Evolutionary conservation across 1,140 invertebrate genomes (phyloP).

Genomic region (Dermatophagoides farinae): DNA sequence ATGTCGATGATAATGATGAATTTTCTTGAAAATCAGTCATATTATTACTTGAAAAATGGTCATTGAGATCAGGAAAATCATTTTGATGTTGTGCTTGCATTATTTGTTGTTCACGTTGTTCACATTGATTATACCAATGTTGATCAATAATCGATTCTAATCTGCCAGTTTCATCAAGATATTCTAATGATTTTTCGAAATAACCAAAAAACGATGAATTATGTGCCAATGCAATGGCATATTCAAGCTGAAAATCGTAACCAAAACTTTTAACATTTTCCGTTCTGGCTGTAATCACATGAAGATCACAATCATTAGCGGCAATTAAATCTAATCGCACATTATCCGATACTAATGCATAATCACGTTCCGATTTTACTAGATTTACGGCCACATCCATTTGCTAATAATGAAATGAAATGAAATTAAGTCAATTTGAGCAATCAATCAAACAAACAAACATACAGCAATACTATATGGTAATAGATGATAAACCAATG

Average conservation of each 20-base stretch:
- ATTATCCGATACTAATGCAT: neutral
- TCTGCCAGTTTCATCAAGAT: neutral
- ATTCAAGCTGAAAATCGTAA: neutral
- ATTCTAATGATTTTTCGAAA: neutral
- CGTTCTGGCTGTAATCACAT: neutral
- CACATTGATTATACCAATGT: neutral
- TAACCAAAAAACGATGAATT: neutral
- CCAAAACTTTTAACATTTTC: neutral
- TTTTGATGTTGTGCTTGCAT: neutral
- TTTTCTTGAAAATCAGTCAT: too few relatives aligned
- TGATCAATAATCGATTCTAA: neutral
- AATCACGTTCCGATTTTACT: neutral
- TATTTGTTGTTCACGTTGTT: neutral
- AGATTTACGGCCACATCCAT: neutral
- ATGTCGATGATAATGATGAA: too few relatives aligned
- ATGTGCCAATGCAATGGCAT: neutral
- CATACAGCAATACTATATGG: neutral
- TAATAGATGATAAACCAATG: neutral
- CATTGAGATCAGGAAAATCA: too few relatives aligned
- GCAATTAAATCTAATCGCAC: neutral
- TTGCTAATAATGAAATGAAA: neutral
- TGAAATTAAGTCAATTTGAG: neutral
- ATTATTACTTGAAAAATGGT: too few relatives aligned
- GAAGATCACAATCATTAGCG: neutral
- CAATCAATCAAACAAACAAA: neutral